Conservation (phyloP, 2,797 vertebrate genomes). For the Tenualosa thibaudeaui region DNA sequence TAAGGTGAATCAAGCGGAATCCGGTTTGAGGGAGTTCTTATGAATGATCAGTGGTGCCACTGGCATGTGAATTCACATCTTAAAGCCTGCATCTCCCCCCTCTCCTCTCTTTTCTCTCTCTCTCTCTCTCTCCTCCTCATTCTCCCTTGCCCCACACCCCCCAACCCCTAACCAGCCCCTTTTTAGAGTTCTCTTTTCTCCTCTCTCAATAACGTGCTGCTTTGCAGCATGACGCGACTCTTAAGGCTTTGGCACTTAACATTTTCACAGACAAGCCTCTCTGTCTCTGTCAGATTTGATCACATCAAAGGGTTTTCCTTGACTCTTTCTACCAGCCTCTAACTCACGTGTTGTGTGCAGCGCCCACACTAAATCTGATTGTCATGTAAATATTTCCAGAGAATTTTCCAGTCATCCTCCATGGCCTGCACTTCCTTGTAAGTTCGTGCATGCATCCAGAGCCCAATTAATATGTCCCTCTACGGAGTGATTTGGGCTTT, state of each 20-base stretch:
- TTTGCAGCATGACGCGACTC: slow-evolving; percentile 8
- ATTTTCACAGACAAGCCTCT: slow-evolving; percentile 18
- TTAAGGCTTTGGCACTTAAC: neutral
- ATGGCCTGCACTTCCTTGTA: neutral
- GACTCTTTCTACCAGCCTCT: neutral
- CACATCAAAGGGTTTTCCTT: neutral
- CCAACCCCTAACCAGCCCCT: neutral
- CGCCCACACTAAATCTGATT: neutral
- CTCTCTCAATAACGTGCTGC: neutral
- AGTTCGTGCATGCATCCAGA: neutral
- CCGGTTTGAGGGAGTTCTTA: slow-evolving; percentile 23
- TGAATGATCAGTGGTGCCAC: slow-evolving; percentile 19
- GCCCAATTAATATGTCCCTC: neutral
- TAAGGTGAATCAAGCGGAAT: slow-evolving; percentile 6
- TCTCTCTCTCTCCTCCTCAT: neutral
- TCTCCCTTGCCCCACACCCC: neutral
- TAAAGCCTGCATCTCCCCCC: slow-evolving; percentile 4
- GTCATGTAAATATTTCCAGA: neutral
- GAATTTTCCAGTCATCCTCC: neutral
- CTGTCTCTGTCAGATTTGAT: neutral
- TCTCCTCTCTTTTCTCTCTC: neutral
- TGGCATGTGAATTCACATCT: slow-evolving; percentile 13
- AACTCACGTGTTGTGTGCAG: neutral
- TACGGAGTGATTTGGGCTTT: neutral
- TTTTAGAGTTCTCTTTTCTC: neutral